Base-by-base conservation (phyloP, 2,113 vertebrate genomes). In the Arenaria interpres region DNA sequence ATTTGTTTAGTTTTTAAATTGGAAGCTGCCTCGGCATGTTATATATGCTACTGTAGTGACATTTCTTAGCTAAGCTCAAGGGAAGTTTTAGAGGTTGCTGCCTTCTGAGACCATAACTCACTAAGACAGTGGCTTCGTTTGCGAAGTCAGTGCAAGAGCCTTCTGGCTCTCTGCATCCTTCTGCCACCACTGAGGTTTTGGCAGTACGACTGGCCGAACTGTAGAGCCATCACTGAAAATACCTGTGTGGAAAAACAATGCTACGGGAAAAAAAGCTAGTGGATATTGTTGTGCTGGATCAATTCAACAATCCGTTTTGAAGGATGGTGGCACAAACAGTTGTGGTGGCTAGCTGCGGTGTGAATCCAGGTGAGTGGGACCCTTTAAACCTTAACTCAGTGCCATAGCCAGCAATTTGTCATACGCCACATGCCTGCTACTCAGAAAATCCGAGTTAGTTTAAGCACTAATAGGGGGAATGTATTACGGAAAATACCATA, bases 91-190 rank as follows among this genome's bases (percentile, higher is more conserved):
- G 74, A 85, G 48, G 35, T 88, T 85, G 46, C 83, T 85, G 87
- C 46, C 50, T 85, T 57, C 43, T 71, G 80, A 86, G 64, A 92
- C 25, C 0, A 0, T 92, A 92, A 90, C 93, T 93, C 28, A 22
- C 51, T 87, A 17, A 92, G 96, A 89, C 73, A 84, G 73, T 51
- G 76, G 76, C 88, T 93, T 83, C 3, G 1, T 64, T 64, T 84
- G 66, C 0, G 0, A 72, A 87, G 62, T 75, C 66, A 32, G 33
- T 1, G 3, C 59, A n/a, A 16, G 77, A 96, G 50, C 78, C 87
- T 96, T 66, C 89, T 91, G 91, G 81, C 85, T 91, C 69, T 78
- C 33, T 32, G 46, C 77, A 27, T 85, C 89, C 78, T 77, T 87
- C 57, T 87, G 77, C 84, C 69, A 91, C 84, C 84, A 53, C 14